Evolutionary conservation across 2,888 invertebrate species (phyloP), one percentile per base, ranked within the genome.

Genomic region (Cantharis lateralis): DNA sequence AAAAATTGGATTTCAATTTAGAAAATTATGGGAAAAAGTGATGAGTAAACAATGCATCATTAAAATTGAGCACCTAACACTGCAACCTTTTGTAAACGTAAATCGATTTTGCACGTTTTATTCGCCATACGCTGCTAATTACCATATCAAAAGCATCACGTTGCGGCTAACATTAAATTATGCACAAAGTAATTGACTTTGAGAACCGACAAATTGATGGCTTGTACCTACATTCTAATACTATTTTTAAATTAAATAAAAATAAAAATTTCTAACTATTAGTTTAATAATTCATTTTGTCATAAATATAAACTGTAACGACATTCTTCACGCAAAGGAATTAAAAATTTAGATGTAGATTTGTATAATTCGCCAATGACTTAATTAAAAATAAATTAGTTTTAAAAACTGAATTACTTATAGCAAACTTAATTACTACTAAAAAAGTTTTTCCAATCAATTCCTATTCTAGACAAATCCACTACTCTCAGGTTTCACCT

Each of bases 81-180:
- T 32, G 48, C 48, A 24, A 24, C 26, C 63, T 72, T 68, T 73
- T 73, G 26, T 18, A 68, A 61, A 62, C 62, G 61, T 9, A 28
- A 68, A 72, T 74, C 71, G 74, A 74, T 74, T 77, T 32, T 69
- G 32, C 71, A 73, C 76, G 73, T 76, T 68, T 82, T 80, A 82
- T 83, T 83, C 82, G 81, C 82, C 83, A 82, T 81, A 84, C 81
- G 76, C 77, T 78, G 76, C 80, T 84, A 84, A 85, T 84, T 84
- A 85, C 83, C 84, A 84, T 85, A 84, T 84, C 84, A 84, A 84
- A 48, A 85, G 83, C 82, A 77, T 81, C 82, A 82, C 82, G 83
- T 82, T 82, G 78, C 80, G 80, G 81, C 82, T 81, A 80, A 77
- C 82, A 83, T 84, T 83, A 84, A 84, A 84, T 84, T 82, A 84